These are phyloP conservation scores for Nasonia oneida DNA, from an alignment of 2,888 invertebrate genomes.

Conservation along the genomic window DNA sequence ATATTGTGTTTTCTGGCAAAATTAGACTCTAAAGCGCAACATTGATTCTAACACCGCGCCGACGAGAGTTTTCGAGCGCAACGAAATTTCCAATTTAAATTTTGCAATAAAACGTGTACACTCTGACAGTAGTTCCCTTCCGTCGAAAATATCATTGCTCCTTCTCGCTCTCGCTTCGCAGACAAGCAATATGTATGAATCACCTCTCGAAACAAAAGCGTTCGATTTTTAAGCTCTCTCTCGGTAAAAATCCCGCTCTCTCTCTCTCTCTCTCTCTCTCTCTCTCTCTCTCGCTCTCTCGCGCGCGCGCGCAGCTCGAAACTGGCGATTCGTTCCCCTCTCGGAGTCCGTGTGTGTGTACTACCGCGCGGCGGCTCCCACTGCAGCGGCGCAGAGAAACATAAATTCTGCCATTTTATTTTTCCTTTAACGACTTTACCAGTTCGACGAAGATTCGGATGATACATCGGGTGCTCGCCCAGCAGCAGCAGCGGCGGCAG, in stretches of 20 bases:
- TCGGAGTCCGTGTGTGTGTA: not conserved
- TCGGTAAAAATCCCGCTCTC: conserved; percentile 4
- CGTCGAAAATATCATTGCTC: conserved; percentile 28
- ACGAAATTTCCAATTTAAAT: conserved; percentile 10
- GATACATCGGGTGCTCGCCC: conserved; percentile 59
- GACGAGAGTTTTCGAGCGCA: not conserved
- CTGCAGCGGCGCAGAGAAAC: conserved; percentile 22
- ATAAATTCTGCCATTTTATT: conserved; percentile 62
- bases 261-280: not conserved
- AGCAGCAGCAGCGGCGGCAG: not conserved
- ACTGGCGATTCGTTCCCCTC: conserved; percentile 38
- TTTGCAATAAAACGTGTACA: not conserved
- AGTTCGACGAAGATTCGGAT: conserved; percentile 62
- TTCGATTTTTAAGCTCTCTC: conserved; percentile 27
- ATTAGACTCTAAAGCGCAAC: not conserved
- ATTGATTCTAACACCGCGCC: conserved; percentile 1
- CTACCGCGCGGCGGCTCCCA: conserved; percentile 21
- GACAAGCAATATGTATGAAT: conserved; percentile 6
- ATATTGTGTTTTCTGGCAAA: conserved; percentile 18
- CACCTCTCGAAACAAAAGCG: conserved; percentile 17
- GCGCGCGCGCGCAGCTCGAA: not conserved
- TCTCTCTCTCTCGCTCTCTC: too few species aligned
- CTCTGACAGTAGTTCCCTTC: not conserved
- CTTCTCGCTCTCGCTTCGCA: not conserved
- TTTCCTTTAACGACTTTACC: conserved; percentile 63